Conservation (phyloP, 2,888 invertebrate genomes). For the Oscheius sp. region DNA sequence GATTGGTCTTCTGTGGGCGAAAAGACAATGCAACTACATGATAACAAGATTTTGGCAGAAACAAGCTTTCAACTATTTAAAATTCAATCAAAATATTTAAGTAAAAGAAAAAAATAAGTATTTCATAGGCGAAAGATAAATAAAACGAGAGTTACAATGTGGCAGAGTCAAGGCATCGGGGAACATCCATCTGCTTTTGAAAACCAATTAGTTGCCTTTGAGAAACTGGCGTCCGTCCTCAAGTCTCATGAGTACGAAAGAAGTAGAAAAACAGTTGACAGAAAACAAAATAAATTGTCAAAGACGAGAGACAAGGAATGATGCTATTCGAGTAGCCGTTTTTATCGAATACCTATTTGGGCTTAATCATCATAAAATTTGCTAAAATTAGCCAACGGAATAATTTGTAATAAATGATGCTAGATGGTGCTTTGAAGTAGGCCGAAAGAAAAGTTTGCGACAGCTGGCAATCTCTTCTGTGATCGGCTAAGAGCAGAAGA, state of each 20-base stretch:
- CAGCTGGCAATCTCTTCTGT: too few relatives aligned
- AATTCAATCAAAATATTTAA: neutral
- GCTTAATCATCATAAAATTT: too few relatives aligned
- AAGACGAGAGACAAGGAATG: too few relatives aligned
- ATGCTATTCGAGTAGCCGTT: too few relatives aligned
- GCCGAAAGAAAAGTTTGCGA: too few relatives aligned
- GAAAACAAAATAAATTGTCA: too few relatives aligned
- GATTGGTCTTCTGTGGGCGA: neutral
- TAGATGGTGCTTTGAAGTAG: too few relatives aligned
- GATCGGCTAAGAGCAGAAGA: too few relatives aligned
- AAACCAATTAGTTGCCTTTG: conserved; percentile 27
- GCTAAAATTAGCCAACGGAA: too few relatives aligned
- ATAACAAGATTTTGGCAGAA: neutral
- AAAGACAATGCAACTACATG: neutral
- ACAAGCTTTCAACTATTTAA: neutral
- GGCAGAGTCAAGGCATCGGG: neutral
- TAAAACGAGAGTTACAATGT: neutral
- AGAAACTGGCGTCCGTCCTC: conserved; percentile 2
- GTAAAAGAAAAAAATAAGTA: neutral
- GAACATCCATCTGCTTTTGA: conserved; percentile 7
- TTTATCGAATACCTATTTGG: too few relatives aligned
- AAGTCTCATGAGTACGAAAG: conserved; percentile 1
- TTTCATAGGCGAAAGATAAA: neutral
- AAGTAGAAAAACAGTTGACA: neutral
- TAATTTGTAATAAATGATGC: too few relatives aligned